Evolutionary conservation across 2,113 vertebrate species (phyloP).

Genomic region (Colistium nudipinnis): DNA sequence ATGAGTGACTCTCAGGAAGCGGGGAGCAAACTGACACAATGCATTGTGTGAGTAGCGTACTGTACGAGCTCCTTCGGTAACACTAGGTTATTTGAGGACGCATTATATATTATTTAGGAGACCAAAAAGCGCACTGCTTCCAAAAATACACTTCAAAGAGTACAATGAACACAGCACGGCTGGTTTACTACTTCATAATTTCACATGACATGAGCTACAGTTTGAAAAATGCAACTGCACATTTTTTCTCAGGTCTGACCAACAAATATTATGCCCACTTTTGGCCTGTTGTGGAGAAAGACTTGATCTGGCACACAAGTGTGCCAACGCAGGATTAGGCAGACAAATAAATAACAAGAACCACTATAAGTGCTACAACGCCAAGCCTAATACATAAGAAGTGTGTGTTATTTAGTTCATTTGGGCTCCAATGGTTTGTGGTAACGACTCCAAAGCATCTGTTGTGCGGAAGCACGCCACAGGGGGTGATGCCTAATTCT

Average conservation of each 20-base stretch:
- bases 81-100: constrained; percentile 28
- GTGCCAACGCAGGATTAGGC: constrained; percentile 17
- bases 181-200: constrained; percentile 27
- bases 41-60: constrained; percentile 11
- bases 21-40: constrained; percentile 5
- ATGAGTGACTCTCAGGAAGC: neutral
- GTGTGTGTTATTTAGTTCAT: constrained; percentile 75
- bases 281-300: constrained; percentile 21
- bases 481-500: constrained; percentile 69
- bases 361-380: constrained; percentile 50
- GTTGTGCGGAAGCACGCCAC: constrained; percentile 61
- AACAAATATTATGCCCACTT: neutral
- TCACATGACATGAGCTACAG: constrained; percentile 17
- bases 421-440: constrained; percentile 71
- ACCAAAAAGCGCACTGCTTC: constrained; percentile 25
- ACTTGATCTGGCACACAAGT: neutral
- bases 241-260: neutral
- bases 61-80: neutral
- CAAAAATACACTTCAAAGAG: constrained; percentile 32
- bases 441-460: constrained; percentile 72
- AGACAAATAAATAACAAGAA: constrained; percentile 59
- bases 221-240: constrained; percentile 19
- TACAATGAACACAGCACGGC: constrained; percentile 9
- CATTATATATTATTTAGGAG: constrained; percentile 54
- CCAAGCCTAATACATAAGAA: constrained; percentile 64